phyloP scores from a whole-genome alignment of 2,797 vertebrate genomes.

The Cheirogaleus major region DNA sequence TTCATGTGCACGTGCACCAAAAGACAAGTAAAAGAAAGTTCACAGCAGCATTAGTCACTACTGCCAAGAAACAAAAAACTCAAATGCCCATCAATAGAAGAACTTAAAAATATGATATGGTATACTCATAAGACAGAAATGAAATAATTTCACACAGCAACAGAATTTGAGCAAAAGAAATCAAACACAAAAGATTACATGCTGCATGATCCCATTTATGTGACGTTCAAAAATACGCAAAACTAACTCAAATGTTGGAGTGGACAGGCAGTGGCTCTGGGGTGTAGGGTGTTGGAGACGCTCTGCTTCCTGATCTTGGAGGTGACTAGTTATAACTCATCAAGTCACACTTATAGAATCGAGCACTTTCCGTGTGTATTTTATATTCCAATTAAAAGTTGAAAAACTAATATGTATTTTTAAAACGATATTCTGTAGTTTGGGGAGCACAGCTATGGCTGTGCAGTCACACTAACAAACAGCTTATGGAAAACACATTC shows the following conservation, averaged over 20 bases:
- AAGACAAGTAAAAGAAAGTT: background rate
- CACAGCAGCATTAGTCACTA: background rate
- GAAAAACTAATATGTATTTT: no score
- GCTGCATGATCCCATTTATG: fast-evolving
- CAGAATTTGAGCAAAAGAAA: background rate
- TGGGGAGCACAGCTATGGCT: background rate
- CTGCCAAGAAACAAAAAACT: background rate
- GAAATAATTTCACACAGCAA: background rate
- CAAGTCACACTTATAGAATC: no score
- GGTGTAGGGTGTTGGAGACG: background rate
- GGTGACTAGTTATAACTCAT: background rate
- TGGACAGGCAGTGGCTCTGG: no score
- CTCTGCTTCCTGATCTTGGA: background rate
- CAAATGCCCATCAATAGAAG: background rate
- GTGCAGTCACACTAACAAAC: background rate
- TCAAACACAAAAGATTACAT: background rate
- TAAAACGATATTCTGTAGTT: background rate
- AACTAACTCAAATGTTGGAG: background rate
- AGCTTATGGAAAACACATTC: background rate
- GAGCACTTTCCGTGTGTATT: background rate
- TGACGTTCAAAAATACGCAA: no score
- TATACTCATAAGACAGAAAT: background rate
- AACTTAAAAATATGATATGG: fast-evolving
- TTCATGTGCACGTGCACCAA: fast-evolving
- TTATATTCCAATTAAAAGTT: no score